Evolutionary conservation across 1,140 invertebrate species (phyloP), one percentile per base, ranked within the genome.

Genomic region (Drosophila teissieri): DNA sequence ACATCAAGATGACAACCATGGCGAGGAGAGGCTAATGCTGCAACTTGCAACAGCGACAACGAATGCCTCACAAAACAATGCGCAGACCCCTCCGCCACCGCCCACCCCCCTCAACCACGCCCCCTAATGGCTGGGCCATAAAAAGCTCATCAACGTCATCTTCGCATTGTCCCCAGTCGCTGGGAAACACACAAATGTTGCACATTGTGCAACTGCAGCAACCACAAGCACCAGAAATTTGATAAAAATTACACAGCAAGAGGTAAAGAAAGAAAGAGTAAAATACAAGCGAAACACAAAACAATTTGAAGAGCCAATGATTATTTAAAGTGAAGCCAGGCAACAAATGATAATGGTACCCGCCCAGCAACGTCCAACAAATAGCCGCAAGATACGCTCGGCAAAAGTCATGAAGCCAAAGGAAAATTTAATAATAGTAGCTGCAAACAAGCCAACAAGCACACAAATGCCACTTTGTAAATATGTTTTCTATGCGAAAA

Each of bases 321-420:
- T 88, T 88, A 88, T 88, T 88, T 88, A 89, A 88, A 83, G 73
- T 77, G 83, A 84, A 88, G 75, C 70, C 84, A 83, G 80, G 62
- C 83, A 88, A 83, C 83, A 83, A 88, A 88, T 89, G 84, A 83
- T 80, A 88, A 89, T 88, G 75, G 73, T 60, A 77, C n/a, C 62
- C 72, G 58, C 40, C 72, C 34, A 36, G 37, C 57, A 64, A 44
- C 60, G 53, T 54, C 40, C 70, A 58, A 63, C 58, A 73, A 80
- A 84, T 77, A 68, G 72, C 75, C 79, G 36, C 42, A 76, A 86
- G 83, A 64, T 75, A 78, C 39, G 77, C 64, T 52, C 15, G 34
- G 69, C 46, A 79, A 88, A 75, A 72, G 82, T 83, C 82, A 88
- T 83, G 70, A 49, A 61, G 49, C 8, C 37, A 76, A 60, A 67